phyloP scores from a whole-genome alignment of 2,888 invertebrate genomes.

The Callosobruchus maculatus region DNA sequence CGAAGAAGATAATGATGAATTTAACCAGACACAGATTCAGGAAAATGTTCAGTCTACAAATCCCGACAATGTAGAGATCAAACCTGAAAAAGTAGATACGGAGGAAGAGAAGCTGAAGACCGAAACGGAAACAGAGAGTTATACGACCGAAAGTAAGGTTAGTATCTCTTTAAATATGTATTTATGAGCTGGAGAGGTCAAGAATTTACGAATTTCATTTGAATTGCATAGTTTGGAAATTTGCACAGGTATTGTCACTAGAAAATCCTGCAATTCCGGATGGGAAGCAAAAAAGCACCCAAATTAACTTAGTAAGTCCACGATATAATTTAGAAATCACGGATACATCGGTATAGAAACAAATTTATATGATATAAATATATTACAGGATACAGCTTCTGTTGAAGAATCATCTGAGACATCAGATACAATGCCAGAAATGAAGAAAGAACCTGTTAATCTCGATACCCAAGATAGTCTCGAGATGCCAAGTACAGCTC shows the following conservation, averaged over 20 bases:
- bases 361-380: too few relatives aligned
- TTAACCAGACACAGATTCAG: constrained; percentile 43
- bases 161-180: not conserved
- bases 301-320: too few relatives aligned
- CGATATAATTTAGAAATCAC: too few relatives aligned
- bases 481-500: constrained; percentile 19
- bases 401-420: constrained; percentile 21
- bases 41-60: constrained; percentile 39
- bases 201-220: too few relatives aligned
- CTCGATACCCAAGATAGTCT: constrained; percentile 28
- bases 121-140: constrained; percentile 19
- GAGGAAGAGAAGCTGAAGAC: constrained; percentile 22
- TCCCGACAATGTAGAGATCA: constrained; percentile 13
- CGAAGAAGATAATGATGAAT: constrained; percentile 40
- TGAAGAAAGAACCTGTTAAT: constrained; percentile 23
- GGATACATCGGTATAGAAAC: too few relatives aligned
- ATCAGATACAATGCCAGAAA: constrained; percentile 15
- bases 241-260: too few relatives aligned
- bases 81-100: constrained; percentile 9
- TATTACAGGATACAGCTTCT: constrained; percentile 9
- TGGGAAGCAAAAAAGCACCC: too few relatives aligned
- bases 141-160: constrained; percentile 18
- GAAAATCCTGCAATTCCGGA: too few relatives aligned
- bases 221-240: too few relatives aligned
- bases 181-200: too few relatives aligned